Evolutionary conservation across 2,888 invertebrate species (phyloP).

Genomic region (Seira sanloemensis): DNA sequence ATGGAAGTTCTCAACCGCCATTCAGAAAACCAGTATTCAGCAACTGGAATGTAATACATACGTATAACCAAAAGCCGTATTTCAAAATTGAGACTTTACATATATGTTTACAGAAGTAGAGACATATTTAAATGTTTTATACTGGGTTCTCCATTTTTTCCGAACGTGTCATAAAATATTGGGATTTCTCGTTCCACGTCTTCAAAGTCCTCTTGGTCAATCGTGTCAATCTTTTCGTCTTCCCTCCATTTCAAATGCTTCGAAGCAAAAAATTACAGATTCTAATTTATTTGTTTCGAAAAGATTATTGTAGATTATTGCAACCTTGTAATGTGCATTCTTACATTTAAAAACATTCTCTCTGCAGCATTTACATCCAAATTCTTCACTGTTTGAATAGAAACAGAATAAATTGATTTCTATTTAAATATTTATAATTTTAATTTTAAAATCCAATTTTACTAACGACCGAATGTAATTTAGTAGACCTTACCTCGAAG

Average conservation of each 20-base stretch:
- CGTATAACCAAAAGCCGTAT: too few species aligned
- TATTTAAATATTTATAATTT: neutral
- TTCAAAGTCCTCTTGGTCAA: constrained; percentile 43
- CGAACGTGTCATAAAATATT: constrained; percentile 17
- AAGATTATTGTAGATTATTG: too few species aligned
- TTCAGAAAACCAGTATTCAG: constrained; percentile 27
- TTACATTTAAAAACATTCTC: constrained; percentile 36
- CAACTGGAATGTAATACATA: too few species aligned
- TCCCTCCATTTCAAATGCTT: constrained; percentile 43
- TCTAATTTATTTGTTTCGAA: neutral
- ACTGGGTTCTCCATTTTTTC: constrained; percentile 54
- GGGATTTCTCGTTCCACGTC: constrained; percentile 43
- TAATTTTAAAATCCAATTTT: neutral
- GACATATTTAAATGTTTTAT: constrained; percentile 8
- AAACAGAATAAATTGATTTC: neutral
- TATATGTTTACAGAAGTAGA: neutral
- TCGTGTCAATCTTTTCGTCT: constrained; percentile 27
- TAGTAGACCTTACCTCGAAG: constrained; percentile 46
- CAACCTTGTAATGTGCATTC: too few species aligned
- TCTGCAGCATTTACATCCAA: constrained; percentile 44
- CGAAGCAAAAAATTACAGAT: neutral
- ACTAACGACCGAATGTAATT: neutral
- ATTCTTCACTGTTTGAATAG: constrained; percentile 22
- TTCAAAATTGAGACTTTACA: too few species aligned
- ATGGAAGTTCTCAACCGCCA: constrained; percentile 35